phyloP scores from a whole-genome alignment of 2,797 vertebrate species.

The Glyptemys insculpta region DNA sequence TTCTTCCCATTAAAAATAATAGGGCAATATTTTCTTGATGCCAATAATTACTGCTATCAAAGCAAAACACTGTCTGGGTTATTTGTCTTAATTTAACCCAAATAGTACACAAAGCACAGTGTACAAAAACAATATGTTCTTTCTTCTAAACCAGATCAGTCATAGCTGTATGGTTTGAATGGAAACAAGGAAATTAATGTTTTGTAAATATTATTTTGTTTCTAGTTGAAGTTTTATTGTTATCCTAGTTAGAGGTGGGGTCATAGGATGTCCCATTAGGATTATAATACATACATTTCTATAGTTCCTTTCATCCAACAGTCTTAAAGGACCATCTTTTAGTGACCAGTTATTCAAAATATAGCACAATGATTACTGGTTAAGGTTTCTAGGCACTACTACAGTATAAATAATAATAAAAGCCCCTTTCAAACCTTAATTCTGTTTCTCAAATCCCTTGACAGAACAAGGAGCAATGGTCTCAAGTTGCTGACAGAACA shows the following conservation, averaged over 20 bases:
- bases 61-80: slow-evolving; percentile 69
- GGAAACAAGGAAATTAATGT: slow-evolving; percentile 49
- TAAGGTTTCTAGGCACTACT: neutral
- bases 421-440: neutral
- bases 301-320: neutral
- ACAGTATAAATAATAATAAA: neutral
- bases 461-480: too few species aligned
- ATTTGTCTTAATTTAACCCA: slow-evolving; percentile 73
- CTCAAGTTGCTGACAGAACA: too few species aligned
- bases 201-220: slow-evolving; percentile 40
- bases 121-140: slow-evolving; percentile 69
- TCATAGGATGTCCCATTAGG: neutral
- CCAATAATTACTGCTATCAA: slow-evolving; percentile 76
- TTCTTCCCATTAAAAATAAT: slow-evolving; percentile 73
- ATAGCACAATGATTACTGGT: neutral
- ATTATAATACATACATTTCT: neutral
- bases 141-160: slow-evolving; percentile 63
- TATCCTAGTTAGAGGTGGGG: neutral
- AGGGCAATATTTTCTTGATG: slow-evolving; percentile 55
- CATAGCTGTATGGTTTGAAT: slow-evolving; percentile 68
- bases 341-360: neutral
- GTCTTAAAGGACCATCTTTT: neutral
- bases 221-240: neutral
- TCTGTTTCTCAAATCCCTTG: neutral
- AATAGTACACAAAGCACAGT: slow-evolving; percentile 67